phyloP scores from a whole-genome alignment of 1,140 invertebrate genomes.

The Calliopsis andreniformis region DNA sequence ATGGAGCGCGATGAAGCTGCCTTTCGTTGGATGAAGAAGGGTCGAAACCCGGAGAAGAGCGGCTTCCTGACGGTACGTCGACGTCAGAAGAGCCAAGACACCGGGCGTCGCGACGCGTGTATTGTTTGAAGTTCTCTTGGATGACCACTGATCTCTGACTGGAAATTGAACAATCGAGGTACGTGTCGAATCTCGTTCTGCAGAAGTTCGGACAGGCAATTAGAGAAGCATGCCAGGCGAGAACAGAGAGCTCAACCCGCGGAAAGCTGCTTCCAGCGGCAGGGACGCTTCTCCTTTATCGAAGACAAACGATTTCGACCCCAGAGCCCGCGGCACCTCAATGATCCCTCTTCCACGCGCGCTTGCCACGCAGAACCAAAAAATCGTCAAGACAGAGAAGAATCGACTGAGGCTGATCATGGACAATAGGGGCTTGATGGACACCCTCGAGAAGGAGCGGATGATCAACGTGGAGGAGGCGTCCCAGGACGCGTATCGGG shows the following conservation, averaged over 20 bases:
- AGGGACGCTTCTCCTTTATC: constrained; percentile 5
- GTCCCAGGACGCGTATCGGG: constrained; percentile 33
- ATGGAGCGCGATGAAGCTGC: constrained; percentile 63
- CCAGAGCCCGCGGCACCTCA: constrained; percentile 35
- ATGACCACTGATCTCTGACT: no score
- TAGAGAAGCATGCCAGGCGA: constrained; percentile 49
- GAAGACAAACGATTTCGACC: constrained; percentile 31
- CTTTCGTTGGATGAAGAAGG: constrained; percentile 44
- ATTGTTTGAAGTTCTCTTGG: neutral
- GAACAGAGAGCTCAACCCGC: neutral
- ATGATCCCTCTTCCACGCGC: constrained; percentile 73
- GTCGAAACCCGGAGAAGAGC: constrained; percentile 44
- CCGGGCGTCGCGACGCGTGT: constrained; percentile 29
- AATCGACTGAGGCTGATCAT: constrained; percentile 72
- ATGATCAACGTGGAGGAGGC: constrained; percentile 40
- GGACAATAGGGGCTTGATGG: constrained; percentile 46
- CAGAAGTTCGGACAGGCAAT: constrained; percentile 28
- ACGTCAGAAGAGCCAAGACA: neutral
- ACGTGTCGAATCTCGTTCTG: neutral
- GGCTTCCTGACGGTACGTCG: constrained; percentile 8
- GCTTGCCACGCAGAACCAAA: constrained; percentile 57
- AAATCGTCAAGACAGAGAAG: constrained; percentile 73
- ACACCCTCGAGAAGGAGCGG: constrained; percentile 64
- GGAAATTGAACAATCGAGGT: no score
- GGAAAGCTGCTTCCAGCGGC: neutral